Conservation (phyloP, 1,140 invertebrate genomes). For the Diuraphis noxia region DNA sequence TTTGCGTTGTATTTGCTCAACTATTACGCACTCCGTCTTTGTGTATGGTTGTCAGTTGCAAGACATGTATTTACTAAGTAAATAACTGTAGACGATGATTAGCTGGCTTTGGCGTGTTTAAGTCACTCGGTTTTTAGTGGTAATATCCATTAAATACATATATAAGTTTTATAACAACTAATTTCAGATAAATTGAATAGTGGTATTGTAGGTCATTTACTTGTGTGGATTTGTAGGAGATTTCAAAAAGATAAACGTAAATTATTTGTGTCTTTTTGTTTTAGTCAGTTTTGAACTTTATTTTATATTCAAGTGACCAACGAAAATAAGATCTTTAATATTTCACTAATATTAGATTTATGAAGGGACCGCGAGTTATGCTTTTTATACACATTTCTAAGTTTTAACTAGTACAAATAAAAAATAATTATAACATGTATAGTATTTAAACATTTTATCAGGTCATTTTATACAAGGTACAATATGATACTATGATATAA, state of each 20-base stretch:
- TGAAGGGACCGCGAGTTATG: background rate
- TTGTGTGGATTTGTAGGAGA: background rate
- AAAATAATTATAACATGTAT: background rate
- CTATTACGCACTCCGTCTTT: background rate
- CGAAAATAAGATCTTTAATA: background rate
- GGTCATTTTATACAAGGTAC: background rate
- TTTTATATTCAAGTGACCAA: background rate
- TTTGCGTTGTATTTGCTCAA: background rate
- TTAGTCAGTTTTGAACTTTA: background rate
- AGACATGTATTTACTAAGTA: background rate
- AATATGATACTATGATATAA: too few relatives aligned
- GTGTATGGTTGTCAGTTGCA: conserved; percentile 3
- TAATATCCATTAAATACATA: background rate
- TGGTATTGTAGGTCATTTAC: background rate
- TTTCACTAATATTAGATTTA: background rate
- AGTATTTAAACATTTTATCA: background rate
- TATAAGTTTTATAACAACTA: background rate
- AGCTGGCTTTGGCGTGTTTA: background rate
- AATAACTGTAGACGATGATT: background rate
- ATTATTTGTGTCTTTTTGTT: background rate
- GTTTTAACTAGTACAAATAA: background rate
- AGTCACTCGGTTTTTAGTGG: background rate
- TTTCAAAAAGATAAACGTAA: background rate
- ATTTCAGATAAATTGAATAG: background rate
- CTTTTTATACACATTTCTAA: background rate